These are phyloP conservation scores for Rhagoletis pomonella DNA, from an alignment of 1,140 invertebrate genomes.

Conservation along the genomic window DNA sequence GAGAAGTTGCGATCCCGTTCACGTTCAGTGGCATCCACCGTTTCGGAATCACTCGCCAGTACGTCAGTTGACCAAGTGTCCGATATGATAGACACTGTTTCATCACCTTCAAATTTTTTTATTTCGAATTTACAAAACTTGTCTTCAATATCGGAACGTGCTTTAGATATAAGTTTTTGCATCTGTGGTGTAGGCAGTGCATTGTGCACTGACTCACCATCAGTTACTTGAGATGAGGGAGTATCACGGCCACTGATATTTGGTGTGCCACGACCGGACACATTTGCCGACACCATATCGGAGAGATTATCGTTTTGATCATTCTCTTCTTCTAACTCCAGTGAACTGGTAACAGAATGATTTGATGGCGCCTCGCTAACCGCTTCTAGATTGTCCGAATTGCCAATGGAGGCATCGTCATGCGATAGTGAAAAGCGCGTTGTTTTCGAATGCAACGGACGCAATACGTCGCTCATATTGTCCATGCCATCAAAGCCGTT, in stretches of 20 bases:
- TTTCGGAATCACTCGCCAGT: slow-evolving; percentile 94
- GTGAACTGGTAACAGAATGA: slow-evolving; percentile 94
- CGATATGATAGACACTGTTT: slow-evolving; percentile 95
- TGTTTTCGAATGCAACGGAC: slow-evolving; percentile 60
- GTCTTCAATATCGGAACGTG: slow-evolving; percentile 94
- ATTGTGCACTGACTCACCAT: slow-evolving; percentile 80
- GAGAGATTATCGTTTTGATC: slow-evolving; percentile 93
- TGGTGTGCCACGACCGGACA: slow-evolving; percentile 89
- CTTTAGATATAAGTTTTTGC: slow-evolving; percentile 83
- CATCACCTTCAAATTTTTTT: slow-evolving; percentile 91
- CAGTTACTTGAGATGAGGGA: slow-evolving; percentile 92
- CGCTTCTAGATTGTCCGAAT: slow-evolving; percentile 95
- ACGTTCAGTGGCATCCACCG: slow-evolving; percentile 79
- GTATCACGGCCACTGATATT: slow-evolving; percentile 91
- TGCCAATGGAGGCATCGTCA: slow-evolving; percentile 90
- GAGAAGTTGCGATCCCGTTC: slow-evolving; percentile 75
- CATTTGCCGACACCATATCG: slow-evolving; percentile 97
- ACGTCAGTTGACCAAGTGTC: slow-evolving; percentile 99
- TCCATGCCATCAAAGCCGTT: slow-evolving; percentile 65
- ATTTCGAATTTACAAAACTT: slow-evolving; percentile 99
- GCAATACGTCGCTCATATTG: slow-evolving; percentile 66
- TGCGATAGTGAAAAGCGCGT: slow-evolving; percentile 89
- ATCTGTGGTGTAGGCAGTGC: slow-evolving; percentile 75
- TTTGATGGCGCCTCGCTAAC: slow-evolving; percentile 96
- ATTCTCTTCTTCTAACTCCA: slow-evolving; percentile 92